Evolutionary conservation across 37 sponge, comb jelly and placozoan genomes (phyloP).

Genomic region (Haliclona indistincta): DNA sequence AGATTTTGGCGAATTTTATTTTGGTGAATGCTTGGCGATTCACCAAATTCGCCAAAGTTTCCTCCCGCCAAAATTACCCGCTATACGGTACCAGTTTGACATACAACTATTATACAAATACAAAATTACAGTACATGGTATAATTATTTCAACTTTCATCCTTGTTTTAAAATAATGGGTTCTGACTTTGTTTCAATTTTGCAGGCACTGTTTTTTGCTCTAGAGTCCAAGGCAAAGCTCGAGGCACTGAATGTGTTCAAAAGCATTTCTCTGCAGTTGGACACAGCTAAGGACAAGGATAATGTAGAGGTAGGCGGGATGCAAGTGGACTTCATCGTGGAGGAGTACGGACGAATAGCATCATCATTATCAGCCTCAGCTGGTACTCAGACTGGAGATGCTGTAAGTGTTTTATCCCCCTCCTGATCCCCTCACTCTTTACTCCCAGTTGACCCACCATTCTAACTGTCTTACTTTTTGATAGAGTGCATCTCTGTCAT

Average conservation of each 20-base stretch:
- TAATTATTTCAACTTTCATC: no score
- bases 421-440: neutral
- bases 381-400: conserved; percentile 75
- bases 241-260: conserved; percentile 55
- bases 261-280: conserved; percentile 9
- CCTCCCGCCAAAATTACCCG: no score
- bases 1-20: no score
- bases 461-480: neutral
- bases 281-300: neutral
- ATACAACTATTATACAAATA: no score
- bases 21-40: no score
- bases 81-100: no score
- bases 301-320: conserved; percentile 13
- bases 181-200: no score
- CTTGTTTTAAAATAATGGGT: no score
- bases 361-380: conserved; percentile 48
- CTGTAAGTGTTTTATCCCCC: conserved; percentile 23
- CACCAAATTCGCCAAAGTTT: no score
- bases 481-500: conserved; percentile 36
- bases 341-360: conserved; percentile 43
- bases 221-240: conserved; percentile 21
- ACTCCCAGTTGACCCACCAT: neutral
- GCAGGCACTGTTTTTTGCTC: neutral
- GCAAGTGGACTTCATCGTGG: conserved; percentile 60
- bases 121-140: no score